Conservation (phyloP, 2,888 invertebrate genomes). For the Philereme transversata region DNA sequence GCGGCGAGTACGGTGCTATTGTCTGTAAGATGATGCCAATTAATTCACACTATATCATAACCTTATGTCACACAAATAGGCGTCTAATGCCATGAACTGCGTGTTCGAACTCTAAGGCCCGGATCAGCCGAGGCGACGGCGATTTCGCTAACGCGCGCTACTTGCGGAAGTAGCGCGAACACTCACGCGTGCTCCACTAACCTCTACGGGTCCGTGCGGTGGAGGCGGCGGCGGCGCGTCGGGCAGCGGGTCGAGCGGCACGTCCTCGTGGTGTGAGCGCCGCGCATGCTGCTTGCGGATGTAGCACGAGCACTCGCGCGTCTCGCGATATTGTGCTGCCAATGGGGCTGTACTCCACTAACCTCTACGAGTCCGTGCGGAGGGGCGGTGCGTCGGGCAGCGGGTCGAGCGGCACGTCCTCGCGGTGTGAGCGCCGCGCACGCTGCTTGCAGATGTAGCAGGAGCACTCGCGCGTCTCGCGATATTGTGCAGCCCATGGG, state of each 20-base stretch:
- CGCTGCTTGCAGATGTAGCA: conserved; percentile 83
- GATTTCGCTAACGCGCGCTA: conserved; percentile 61
- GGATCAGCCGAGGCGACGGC: conserved; percentile 64
- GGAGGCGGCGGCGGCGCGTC: conserved; percentile 75
- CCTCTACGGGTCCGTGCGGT: conserved; percentile 21
- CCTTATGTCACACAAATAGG: too few relatives aligned
- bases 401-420: conserved; percentile 16
- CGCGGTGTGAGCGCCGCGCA: conserved; percentile 46
- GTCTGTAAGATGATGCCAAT: conserved; percentile 62
- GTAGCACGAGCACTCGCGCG: conserved; percentile 91
- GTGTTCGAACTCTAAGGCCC: too few relatives aligned
- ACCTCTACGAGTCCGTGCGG: conserved; percentile 22
- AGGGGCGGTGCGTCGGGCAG: conserved; percentile 47
- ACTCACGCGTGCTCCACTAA: conserved; percentile 85
- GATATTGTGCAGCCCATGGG: conserved; percentile 88
- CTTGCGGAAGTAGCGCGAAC: conserved; percentile 86
- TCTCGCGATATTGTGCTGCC: conserved; percentile 89
- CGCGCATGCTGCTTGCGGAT: conserved; percentile 64
- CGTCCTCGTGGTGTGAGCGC: conserved; percentile 39
- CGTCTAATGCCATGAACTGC: too few relatives aligned
- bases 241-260: conserved; percentile 56
- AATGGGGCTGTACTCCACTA: background rate
- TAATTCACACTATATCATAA: too few relatives aligned
- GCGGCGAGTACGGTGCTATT: conserved; percentile 89
- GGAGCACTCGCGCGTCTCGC: conserved; percentile 92